Conservation (phyloP, 2,113 vertebrate species). For the Forbesichthys agassizii region DNA sequence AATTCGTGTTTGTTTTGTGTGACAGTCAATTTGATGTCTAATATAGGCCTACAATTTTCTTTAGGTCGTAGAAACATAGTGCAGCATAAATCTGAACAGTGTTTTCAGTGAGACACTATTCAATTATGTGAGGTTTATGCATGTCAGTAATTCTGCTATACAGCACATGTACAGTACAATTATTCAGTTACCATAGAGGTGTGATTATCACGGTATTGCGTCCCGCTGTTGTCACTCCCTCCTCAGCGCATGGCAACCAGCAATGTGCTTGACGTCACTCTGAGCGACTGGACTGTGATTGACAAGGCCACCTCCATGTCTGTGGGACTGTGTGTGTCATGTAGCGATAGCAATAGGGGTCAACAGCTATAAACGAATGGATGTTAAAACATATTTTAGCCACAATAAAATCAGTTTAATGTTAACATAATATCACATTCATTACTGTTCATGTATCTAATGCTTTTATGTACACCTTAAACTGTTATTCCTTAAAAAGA, state of each 20-base stretch:
- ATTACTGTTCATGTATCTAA: background rate
- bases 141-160: background rate
- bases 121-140: background rate
- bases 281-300: constrained; percentile 20
- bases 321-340: background rate
- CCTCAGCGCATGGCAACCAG: background rate
- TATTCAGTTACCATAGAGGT: background rate
- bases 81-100: constrained; percentile 1
- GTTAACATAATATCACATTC: background rate
- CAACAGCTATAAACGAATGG: too few relatives aligned
- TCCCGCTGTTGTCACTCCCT: constrained; percentile 5
- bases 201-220: background rate
- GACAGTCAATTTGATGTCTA: background rate
- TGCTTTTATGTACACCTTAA: background rate
- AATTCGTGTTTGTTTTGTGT: background rate
- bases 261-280: constrained; percentile 15
- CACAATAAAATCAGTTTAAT: background rate
- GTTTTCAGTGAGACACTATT: background rate
- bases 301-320: constrained; percentile 26
- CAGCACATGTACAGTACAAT: constrained; percentile 2
- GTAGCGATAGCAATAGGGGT: background rate
- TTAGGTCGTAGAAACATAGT: background rate
- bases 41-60: background rate
- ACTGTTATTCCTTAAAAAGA: background rate
- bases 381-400: background rate